Evolutionary conservation across 2,797 vertebrate genomes (phyloP).

Genomic region (Oceanodroma leucorhoa): DNA sequence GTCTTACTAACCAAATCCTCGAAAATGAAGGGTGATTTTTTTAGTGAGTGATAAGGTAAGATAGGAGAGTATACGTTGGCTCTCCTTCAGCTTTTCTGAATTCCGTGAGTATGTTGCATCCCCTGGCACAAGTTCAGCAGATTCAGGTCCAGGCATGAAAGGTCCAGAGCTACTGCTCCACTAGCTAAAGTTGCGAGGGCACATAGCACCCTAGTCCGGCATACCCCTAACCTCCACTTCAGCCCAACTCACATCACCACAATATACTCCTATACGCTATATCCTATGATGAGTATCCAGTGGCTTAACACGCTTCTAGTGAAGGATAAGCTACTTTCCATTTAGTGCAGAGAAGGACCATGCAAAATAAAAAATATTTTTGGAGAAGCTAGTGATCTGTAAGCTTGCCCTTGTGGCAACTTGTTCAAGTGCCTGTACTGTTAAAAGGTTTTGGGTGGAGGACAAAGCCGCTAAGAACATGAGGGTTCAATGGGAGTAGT

Average conservation of each 20-base stretch:
- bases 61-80: background rate
- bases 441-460: background rate
- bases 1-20: background rate
- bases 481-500: background rate
- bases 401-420: background rate
- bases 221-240: background rate
- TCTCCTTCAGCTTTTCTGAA: background rate
- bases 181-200: background rate
- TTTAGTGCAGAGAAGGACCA: background rate
- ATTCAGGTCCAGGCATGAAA: background rate
- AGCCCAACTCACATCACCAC: background rate
- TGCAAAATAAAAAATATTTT: background rate
- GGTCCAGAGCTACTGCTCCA: background rate
- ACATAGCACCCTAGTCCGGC: background rate
- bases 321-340: background rate
- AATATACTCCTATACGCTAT: background rate
- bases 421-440: background rate
- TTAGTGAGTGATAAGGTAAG: background rate
- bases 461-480: background rate
- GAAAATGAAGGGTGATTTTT: background rate
- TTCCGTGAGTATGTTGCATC: background rate
- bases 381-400: background rate
- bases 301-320: background rate
- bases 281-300: background rate
- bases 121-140: background rate